A percentile compares a stretch with the other conserved stretches of the same genome.
These are phyloP conservation scores for Spea multiplicata DNA, from an alignment of 2,113 vertebrate species.

Conservation along the genomic window DNA sequence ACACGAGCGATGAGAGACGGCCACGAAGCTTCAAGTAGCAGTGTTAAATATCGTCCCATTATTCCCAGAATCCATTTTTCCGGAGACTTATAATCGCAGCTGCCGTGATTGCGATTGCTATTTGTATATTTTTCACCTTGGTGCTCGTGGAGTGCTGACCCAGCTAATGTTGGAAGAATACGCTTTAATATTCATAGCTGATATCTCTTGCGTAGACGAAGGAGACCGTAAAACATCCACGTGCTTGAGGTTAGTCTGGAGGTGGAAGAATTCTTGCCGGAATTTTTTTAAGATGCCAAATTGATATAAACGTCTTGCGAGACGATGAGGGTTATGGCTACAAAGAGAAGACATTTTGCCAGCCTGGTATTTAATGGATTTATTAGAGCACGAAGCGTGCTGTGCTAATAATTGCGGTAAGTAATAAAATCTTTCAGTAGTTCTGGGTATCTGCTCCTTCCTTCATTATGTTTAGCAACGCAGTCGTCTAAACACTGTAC, in stretches of 20 bases:
- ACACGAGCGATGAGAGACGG: constrained; percentile 55
- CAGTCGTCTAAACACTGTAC: constrained; percentile 62
- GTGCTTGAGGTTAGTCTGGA: constrained; percentile 17
- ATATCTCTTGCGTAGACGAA: constrained; percentile 15
- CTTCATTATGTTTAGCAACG: constrained; percentile 67
- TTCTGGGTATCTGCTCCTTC: constrained; percentile 48
- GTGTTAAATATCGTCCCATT: constrained; percentile 59
- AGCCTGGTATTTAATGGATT: constrained; percentile 58
- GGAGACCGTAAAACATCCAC: not conserved
- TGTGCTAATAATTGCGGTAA: constrained; percentile 64
- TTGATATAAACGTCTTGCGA: not conserved
- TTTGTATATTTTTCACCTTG: constrained; percentile 72
- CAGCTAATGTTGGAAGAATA: constrained; percentile 51
- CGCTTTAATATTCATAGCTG: constrained; percentile 45
- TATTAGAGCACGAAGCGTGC: constrained; percentile 60
- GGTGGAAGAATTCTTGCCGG: not conserved
- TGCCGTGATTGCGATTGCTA: constrained; percentile 49
- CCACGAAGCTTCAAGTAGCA: constrained; percentile 68
- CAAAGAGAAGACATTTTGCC: not conserved
- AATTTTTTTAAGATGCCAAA: not conserved
- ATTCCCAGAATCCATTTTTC: constrained; percentile 70
- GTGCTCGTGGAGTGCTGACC: constrained; percentile 64
- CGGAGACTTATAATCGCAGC: constrained; percentile 56
- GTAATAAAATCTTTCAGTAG: constrained; percentile 55
- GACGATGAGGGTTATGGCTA: constrained; percentile 16